A percentile compares a stretch with the other conserved stretches of the same genome.
These are phyloP conservation scores for Cephus spinipes DNA, from an alignment of 2,888 invertebrate species.

Conservation along the genomic window DNA sequence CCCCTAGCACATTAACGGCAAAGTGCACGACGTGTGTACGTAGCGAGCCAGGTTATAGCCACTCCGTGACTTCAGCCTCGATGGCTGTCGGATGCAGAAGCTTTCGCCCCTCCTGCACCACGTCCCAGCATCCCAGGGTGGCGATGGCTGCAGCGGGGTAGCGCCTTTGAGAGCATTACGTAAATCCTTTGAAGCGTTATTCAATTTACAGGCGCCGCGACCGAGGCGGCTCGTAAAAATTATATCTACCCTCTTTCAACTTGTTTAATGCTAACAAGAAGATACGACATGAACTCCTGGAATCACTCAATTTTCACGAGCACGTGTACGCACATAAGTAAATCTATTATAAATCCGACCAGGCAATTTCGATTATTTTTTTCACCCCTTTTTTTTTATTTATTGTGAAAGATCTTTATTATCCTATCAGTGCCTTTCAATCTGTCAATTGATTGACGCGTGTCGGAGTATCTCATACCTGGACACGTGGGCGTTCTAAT, in stretches of 20 bases:
- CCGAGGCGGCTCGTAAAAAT: slow-evolving; percentile 50
- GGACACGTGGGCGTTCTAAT: background rate
- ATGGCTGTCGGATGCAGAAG: slow-evolving; percentile 24
- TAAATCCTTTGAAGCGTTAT: slow-evolving; percentile 34
- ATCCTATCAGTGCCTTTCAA: background rate
- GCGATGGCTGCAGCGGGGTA: background rate
- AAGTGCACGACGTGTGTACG: slow-evolving; percentile 37
- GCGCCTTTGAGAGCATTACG: slow-evolving; percentile 22
- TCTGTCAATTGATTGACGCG: background rate
- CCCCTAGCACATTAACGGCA: slow-evolving; percentile 32
- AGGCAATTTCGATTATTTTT: background rate
- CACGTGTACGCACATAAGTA: slow-evolving; percentile 5
- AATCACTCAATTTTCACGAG: slow-evolving; percentile 40
- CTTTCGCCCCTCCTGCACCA: slow-evolving; percentile 11
- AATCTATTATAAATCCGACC: background rate
- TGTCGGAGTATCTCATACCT: background rate
- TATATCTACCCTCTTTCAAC: slow-evolving; percentile 32
- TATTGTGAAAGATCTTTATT: background rate
- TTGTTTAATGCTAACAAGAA: background rate
- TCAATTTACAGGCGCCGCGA: slow-evolving; percentile 27
- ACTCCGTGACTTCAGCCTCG: slow-evolving; percentile 48
- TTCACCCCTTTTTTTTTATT: background rate
- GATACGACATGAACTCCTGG: background rate
- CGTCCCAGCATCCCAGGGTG: slow-evolving; percentile 20
- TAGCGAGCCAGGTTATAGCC: slow-evolving; percentile 38